Conservation (phyloP, 2,797 vertebrate genomes). For the Macroramphosus scolopax region DNA sequence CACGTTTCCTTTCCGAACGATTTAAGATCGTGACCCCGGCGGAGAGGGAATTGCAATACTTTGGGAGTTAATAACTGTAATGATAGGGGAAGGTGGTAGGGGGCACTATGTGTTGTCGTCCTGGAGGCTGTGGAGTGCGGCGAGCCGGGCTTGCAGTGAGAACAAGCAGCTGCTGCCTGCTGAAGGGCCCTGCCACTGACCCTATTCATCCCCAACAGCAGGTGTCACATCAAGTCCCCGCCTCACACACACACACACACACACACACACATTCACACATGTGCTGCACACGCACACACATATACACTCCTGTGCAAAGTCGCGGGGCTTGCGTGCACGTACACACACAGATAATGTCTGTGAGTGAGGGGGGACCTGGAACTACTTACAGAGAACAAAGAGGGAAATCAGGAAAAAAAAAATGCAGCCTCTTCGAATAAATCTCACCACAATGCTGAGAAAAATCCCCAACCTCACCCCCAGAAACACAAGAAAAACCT, state of each 20-base stretch:
- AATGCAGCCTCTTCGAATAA: constrained; percentile 83
- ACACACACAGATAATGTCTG: constrained; percentile 33
- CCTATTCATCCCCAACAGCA: constrained; percentile 83
- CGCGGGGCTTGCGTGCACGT: too few relatives aligned
- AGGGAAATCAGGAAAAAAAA: constrained; percentile 80
- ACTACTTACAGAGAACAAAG: constrained; percentile 84
- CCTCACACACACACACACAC: constrained; percentile 51
- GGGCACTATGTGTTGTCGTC: constrained; percentile 59
- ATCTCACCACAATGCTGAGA: constrained; percentile 83
- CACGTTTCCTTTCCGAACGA: constrained; percentile 55
- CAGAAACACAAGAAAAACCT: constrained; percentile 81
- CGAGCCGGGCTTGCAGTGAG: constrained; percentile 70
- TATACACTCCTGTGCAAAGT: too few relatives aligned
- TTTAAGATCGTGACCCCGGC: constrained; percentile 57
- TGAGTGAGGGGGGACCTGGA: constrained; percentile 73
- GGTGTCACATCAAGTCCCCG: constrained; percentile 77
- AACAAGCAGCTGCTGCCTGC: constrained; percentile 80
- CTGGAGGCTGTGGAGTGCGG: constrained; percentile 40
- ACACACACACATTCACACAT: constrained; percentile 36
- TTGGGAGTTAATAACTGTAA: constrained; percentile 67
- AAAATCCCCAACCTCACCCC: constrained; percentile 80
- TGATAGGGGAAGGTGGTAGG: constrained; percentile 58
- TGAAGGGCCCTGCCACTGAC: constrained; percentile 77
- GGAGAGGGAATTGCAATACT: constrained; percentile 40
- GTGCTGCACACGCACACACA: constrained; percentile 41